Base-by-base conservation (phyloP, 2,113 vertebrate genomes). In the Miniopterus natalensis region DNA sequence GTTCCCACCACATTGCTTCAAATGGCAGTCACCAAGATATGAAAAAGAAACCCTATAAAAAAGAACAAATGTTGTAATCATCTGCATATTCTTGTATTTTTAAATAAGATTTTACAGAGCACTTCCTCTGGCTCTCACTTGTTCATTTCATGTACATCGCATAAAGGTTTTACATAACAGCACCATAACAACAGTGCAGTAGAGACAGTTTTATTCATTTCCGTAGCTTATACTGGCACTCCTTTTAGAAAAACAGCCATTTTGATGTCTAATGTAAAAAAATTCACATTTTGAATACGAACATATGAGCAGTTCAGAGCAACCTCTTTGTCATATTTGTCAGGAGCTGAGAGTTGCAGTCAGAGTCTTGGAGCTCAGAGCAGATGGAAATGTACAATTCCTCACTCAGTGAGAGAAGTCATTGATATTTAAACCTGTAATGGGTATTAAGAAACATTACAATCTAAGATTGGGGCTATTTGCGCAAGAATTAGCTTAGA, bases 311-410 rank as follows among this genome's bases (percentile, higher is more conserved):
- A 77, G 57, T 92, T 97, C 77, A 86, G 1, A 31, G 92, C 29
- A 93, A 81, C 11, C 40, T 95, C 88, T 97, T 75, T 92, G 78
- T 95, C 74, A 88, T 63, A 53, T 84, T 80, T 95, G 74, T 95
- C 95, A 96, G 96, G 74, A 93, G 42, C 0, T 3, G 42, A 90
- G 42, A 90, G 57, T 74, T 89, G 15, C n/a, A 89, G 21, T 45
- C 10, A 0, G 18, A 45, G 8, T 70, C 51, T 89, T 36, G 1
- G 61, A 80, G 57, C 36, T 55, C 36, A 57, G 29, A 29, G 65
- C 51, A 90, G 47, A 75, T 66, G 87, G 77, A 87, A 79, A 80
- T 40, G 10, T 36, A 2, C 1, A 40, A 17, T 49, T 70, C 9
- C n/a, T 84, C 13, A 5, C n/a, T 84, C 13, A 5, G 42, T 85